Conservation (phyloP, 2,113 vertebrate genomes). For the Madoqua kirkii region DNA sequence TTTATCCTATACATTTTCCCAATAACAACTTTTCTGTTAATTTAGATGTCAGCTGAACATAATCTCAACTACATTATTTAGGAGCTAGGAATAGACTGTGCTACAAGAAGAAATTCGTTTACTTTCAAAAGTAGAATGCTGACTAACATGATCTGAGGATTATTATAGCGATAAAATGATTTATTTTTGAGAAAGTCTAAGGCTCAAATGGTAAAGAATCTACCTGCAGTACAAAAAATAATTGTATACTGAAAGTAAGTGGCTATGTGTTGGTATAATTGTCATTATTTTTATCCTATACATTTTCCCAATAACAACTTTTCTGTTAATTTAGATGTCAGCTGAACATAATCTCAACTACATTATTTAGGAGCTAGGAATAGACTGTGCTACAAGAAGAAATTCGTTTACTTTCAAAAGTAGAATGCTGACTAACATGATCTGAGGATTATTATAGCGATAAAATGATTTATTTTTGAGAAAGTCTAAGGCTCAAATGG, state of each 20-base stretch:
- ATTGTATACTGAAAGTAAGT: background rate
- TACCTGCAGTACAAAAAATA: background rate
- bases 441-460: background rate
- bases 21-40: background rate
- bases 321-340: slow-evolving; percentile 5
- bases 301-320: background rate
- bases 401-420: background rate
- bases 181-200: background rate
- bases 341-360: background rate
- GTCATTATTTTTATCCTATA: background rate
- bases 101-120: background rate
- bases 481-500: background rate
- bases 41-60: background rate
- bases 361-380: slow-evolving; percentile 1
- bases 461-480: background rate
- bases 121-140: background rate
- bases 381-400: background rate
- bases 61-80: slow-evolving; percentile 17
- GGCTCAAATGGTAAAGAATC: background rate
- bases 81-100: background rate
- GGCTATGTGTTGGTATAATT: background rate
- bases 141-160: background rate
- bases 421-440: background rate
- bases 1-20: background rate
- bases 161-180: background rate